These are phyloP conservation scores for Diplosoma virens DNA, from an alignment of 23 tunicate species.

Conservation along the genomic window DNA sequence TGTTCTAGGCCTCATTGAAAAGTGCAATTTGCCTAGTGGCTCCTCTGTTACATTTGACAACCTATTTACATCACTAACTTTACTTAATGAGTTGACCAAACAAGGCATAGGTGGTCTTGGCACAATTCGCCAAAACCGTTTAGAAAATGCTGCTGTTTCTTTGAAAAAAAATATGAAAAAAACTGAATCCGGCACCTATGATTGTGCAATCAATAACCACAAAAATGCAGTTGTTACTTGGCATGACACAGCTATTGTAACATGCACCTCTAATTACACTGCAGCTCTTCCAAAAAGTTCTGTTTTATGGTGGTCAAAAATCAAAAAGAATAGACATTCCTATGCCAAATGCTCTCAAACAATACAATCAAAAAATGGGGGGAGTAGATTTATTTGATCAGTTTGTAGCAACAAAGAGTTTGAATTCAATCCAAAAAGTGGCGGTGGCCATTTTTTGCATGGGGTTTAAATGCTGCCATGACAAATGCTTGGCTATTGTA, in stretches of 20 bases:
- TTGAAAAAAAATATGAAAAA: neutral
- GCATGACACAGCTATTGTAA: slow-evolving; percentile 10
- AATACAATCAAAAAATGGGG: neutral
- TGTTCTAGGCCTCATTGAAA: slow-evolving; percentile 1
- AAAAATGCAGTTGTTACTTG: neutral
- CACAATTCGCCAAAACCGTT: slow-evolving; percentile 1
- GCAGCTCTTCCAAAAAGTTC: neutral
- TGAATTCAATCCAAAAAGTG: slow-evolving; percentile 1
- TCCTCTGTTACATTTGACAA: slow-evolving; percentile 3
- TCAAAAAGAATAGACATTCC: neutral
- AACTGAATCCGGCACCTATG: neutral
- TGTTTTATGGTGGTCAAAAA: neutral
- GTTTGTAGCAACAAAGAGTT: neutral
- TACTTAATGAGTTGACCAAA: neutral
- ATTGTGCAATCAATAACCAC: neutral
- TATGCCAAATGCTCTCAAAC: neutral
- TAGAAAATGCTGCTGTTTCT: neutral
- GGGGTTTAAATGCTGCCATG: slow-evolving; percentile 13
- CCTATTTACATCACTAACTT: neutral
- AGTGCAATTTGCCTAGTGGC: neutral
- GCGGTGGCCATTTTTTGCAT: slow-evolving; percentile 11
- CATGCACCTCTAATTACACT: neutral
- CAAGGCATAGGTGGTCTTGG: slow-evolving; percentile 22
- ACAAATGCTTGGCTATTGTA: neutral
- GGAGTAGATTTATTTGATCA: slow-evolving; percentile 20